A percentile compares a stretch with the other conserved stretches of the same genome.
Evolutionary conservation across 2,888 invertebrate species (phyloP).

Genomic region (Augiades crinisus): DNA sequence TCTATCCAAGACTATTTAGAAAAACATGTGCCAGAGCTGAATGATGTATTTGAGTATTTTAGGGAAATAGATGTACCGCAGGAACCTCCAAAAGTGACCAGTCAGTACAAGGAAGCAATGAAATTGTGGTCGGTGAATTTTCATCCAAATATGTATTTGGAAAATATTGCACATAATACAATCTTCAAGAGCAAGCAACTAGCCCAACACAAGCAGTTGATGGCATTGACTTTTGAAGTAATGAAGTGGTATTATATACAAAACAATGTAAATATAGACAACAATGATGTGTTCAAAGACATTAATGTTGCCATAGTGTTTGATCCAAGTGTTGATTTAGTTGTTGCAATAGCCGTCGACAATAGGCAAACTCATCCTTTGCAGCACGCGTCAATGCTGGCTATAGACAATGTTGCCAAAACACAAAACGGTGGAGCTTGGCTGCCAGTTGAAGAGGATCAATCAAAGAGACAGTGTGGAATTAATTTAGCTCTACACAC

Average conservation of each 20-base stretch:
- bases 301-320: constrained; percentile 82
- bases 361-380: constrained; percentile 83
- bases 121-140: constrained; percentile 92
- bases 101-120: constrained; percentile 83
- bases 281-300: constrained; percentile 36
- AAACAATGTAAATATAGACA: constrained; percentile 14
- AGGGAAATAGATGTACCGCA: constrained; percentile 81
- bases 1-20: constrained; percentile 63
- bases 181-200: constrained; percentile 82
- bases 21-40: constrained; percentile 68
- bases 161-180: constrained; percentile 82
- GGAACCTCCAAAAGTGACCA: constrained; percentile 82
- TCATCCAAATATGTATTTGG: constrained; percentile 89
- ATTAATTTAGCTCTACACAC: constrained; percentile 59
- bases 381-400: constrained; percentile 92
- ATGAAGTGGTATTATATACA: constrained; percentile 53
- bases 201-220: constrained; percentile 78
- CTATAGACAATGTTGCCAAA: constrained; percentile 91
- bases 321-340: constrained; percentile 84
- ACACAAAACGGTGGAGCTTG: constrained; percentile 91
- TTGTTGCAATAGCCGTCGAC: constrained; percentile 86
- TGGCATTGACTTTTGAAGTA: constrained; percentile 81
- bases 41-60: constrained; percentile 72
- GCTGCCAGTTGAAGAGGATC: constrained; percentile 42
- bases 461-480: constrained; percentile 44